A percentile compares a stretch with the other conserved stretches of the same genome.
Conservation (phyloP, 2,888 invertebrate genomes). For the Apamea sordens region DNA sequence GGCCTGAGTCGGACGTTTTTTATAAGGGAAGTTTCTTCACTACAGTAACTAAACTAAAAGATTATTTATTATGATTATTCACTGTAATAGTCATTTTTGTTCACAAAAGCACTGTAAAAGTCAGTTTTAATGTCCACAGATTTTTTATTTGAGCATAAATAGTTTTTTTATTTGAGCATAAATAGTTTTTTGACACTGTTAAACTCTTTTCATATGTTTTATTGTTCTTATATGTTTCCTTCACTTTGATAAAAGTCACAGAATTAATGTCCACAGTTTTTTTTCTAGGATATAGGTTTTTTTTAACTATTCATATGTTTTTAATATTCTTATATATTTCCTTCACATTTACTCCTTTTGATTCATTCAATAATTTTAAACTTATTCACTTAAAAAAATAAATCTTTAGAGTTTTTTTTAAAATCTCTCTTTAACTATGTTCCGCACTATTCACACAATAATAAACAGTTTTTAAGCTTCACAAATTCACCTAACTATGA, state of each 20-base stretch:
- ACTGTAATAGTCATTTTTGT: neutral
- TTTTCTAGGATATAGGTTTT: no score
- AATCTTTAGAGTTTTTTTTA: no score
- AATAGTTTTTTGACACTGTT: neutral
- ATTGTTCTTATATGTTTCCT: no score
- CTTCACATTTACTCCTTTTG: neutral
- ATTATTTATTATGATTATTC: neutral
- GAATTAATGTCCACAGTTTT: neutral
- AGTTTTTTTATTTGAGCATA: no score
- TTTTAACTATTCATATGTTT: no score
- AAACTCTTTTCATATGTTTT: neutral
- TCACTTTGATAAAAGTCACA: neutral
- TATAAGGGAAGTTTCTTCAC: no score
- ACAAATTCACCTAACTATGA: neutral
- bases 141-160: no score
- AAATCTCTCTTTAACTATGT: neutral
- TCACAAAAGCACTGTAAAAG: neutral
- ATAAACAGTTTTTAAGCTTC: neutral
- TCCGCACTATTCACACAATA: neutral
- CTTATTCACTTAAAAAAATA: no score
- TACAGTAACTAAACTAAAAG: no score
- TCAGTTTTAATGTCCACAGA: neutral
- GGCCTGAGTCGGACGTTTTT: no score
- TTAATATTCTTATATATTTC: neutral
- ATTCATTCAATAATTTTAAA: no score